Conservation (phyloP, 2,888 invertebrate genomes). For the Macrophya alboannulata region DNA sequence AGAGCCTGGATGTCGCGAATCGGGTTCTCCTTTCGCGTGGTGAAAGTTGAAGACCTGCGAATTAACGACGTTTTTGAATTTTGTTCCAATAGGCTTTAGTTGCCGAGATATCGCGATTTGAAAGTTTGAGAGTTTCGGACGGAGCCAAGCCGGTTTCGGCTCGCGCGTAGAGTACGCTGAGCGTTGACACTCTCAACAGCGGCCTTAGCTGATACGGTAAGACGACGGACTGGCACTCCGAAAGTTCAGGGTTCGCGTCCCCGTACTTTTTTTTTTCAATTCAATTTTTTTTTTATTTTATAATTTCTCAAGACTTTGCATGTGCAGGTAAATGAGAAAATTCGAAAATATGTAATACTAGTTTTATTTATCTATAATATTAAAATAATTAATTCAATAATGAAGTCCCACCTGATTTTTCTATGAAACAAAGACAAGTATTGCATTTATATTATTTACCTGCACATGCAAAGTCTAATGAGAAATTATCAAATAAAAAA, state of each 20-base stretch:
- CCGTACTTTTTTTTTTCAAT: neutral
- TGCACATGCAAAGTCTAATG: no score
- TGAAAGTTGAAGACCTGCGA: conserved; percentile 28
- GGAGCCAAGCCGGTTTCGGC: neutral
- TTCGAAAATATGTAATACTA: no score
- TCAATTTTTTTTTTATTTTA: neutral
- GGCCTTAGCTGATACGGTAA: conserved; percentile 11
- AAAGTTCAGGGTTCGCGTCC: conserved; percentile 30
- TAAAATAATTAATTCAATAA: no score
- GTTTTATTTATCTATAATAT: no score
- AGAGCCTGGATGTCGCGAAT: conserved; percentile 35
- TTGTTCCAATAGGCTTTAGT: conserved; percentile 22
- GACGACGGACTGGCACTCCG: conserved; percentile 33
- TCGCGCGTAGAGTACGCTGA: conserved; percentile 20
- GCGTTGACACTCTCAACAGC: conserved; percentile 11
- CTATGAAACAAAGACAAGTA: no score
- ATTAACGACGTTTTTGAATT: conserved; percentile 18
- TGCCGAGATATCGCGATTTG: conserved; percentile 45
- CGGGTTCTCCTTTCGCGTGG: conserved; percentile 35
- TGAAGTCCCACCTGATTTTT: no score
- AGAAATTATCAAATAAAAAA: no score
- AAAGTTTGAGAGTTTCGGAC: conserved; percentile 28
- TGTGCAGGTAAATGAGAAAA: no score
- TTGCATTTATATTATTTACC: no score
- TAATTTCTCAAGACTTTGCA: no score